Evolutionary conservation across 2,888 invertebrate genomes (phyloP), one percentile per base, ranked within the genome.

Genomic region (Coenonympha arcania): DNA sequence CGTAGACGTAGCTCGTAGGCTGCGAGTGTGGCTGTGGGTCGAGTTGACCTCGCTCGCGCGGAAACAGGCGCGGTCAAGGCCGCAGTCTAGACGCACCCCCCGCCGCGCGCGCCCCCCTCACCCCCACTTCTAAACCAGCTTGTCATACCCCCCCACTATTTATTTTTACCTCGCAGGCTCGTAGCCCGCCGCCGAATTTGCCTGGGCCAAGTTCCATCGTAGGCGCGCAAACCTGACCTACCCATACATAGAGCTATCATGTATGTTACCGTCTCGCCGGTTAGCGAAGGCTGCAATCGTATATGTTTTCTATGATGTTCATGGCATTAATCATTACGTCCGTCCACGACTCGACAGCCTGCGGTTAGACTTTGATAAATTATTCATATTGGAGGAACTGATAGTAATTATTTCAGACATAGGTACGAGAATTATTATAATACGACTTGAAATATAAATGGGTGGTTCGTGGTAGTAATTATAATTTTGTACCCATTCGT

Each of bases 11-110:
- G n/a, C n/a, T n/a, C n/a, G n/a, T n/a, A n/a, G n/a, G n/a, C n/a
- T n/a, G n/a, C n/a, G n/a, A n/a, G n/a, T n/a, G n/a, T n/a, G 78
- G 80, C 75, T 81, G 71, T 68, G 76, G 77, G 77, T 73, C 76
- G 76, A 62, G 50, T 57, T 76, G 81, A 77, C 81, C 79, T 77
- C 79, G 76, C 60, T 64, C 69, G 80, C 79, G 78, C 84, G 83
- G 79, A 84, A 84, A 81, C 82, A 73, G 71, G 71, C 76, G 66
- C 79, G 84, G 84, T 83, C 84, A 84, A 84, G 85, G 84, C 84
- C 82, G 70, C 55, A 60, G 83, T 83, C 83, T 83, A 83, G 83
- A 84, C 84, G 69, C 74, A 68, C 68, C 75, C 69, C 69, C 69
- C 62, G 63, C 61, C 58, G 62, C 52, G 64, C 57, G 62, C 61